Conservation (phyloP, 1,140 invertebrate species). For the Eriosoma lanigerum region DNA sequence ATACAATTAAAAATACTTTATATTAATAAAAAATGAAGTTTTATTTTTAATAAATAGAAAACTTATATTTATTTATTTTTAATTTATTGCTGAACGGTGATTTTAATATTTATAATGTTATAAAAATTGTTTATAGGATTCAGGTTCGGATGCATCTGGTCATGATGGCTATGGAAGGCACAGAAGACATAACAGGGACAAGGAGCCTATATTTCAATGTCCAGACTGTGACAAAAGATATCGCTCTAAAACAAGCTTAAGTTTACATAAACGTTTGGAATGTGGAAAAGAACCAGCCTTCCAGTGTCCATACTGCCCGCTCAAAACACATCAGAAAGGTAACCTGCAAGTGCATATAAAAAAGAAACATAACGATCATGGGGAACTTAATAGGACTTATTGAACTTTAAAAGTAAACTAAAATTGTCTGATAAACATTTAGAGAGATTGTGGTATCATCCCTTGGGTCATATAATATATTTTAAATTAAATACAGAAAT, state of each 20-base stretch:
- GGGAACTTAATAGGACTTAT: conserved; percentile 51
- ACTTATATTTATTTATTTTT: too few relatives aligned
- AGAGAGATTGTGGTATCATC: conserved; percentile 39
- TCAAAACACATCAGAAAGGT: conserved; percentile 61
- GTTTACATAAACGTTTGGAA: conserved; percentile 62
- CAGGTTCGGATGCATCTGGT: conserved; percentile 50
- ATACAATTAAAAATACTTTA: too few relatives aligned
- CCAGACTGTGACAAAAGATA: conserved; percentile 60
- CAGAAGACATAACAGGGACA: conserved; percentile 52
- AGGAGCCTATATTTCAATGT: conserved; percentile 56
- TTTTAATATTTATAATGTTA: too few relatives aligned
- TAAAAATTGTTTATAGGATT: conserved; percentile 44
- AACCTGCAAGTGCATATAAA: conserved; percentile 60
- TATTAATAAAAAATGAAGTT: too few relatives aligned
- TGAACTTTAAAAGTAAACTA: conserved; percentile 5
- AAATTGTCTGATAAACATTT: conserved; percentile 24
- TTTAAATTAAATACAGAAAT: neutral
- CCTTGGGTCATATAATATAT: neutral
- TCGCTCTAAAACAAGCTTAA: conserved; percentile 60
- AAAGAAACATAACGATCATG: conserved; percentile 57
- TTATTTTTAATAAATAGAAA: too few relatives aligned
- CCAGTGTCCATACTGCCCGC: conserved; percentile 61
- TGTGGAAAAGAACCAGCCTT: conserved; percentile 64
- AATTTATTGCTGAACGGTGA: too few relatives aligned
- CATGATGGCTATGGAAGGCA: conserved; percentile 43